Base-by-base conservation (phyloP, 2,113 vertebrate genomes). In the Sciurus niger region DNA sequence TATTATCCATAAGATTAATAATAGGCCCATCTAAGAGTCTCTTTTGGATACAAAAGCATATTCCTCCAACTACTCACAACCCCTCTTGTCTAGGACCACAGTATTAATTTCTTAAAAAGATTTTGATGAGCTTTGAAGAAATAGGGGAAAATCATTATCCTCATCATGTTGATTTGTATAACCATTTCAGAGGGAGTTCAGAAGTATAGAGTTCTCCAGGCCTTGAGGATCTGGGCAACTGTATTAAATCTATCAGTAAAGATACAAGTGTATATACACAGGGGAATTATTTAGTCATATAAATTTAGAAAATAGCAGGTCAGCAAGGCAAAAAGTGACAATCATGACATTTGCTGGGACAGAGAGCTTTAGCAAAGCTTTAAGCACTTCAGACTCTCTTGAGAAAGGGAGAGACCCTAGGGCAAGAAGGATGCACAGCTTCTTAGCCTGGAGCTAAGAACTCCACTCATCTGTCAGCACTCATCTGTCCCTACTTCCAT, bases 21-120 rank as follows among this genome's bases (percentile, higher is more conserved):
- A 58, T 8, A 18, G n/a, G 9, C 24, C 37, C 84, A 1, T 10
- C 18, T 43, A 12, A 84, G 24, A 70, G 4, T 4, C 30, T 40
- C 4, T 55, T 83, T 78, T 73, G 78, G 58, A n/a, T 0, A 4
- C 24, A 3, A 65, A 72, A 90, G n/a, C 0, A 11, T n/a, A 46
- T 65, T 86, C 12, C 13, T 40, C 2, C 2, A 55, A 37, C 5
- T 25, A 12, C 32, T 30, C 30, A 30, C 34, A 80, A 79, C 2
- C 30, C 18, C 13, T 63, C 58, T 22, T 84, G 24, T 65, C 24
- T 43, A 83, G 84, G 24, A 84, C 18, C 34, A 13, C 25, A 79
- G 24, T 58, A 55, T 30, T 87, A 28, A 87, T 55, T 96, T 79
- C 25, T 68, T 32, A 67, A 68, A 63, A 74, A 73, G 25, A 25